phyloP scores from a whole-genome alignment of 2,888 invertebrate genomes.

The Dromius quadrimaculatus region DNA sequence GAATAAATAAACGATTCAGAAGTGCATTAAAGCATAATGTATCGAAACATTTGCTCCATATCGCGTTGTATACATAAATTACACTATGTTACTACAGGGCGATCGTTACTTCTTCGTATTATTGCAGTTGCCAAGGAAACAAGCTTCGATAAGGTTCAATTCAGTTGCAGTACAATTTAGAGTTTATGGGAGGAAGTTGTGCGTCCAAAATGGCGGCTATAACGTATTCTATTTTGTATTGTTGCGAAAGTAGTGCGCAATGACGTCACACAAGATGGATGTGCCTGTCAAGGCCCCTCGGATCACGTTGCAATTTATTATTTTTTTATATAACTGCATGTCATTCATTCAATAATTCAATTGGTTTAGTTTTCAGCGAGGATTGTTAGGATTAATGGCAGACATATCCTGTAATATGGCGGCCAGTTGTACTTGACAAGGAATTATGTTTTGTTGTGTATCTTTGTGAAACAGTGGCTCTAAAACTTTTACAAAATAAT shows the following conservation, averaged over 20 bases:
- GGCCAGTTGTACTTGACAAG: too few relatives aligned
- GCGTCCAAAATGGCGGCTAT: neutral
- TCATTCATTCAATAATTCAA: conserved; percentile 50
- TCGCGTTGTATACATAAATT: conserved; percentile 37
- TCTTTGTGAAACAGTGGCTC: too few relatives aligned
- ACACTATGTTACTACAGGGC: too few relatives aligned
- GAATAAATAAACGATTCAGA: conserved; percentile 16
- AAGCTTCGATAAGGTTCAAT: too few relatives aligned
- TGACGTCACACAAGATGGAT: conserved; percentile 47
- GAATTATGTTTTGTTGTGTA: too few relatives aligned
- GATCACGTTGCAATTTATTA: conserved; percentile 44
- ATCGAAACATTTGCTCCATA: conserved; percentile 36
- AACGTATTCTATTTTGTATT: neutral
- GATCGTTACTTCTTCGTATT: too few relatives aligned
- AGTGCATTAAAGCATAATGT: conserved; percentile 32
- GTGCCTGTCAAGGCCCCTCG: conserved; percentile 44
- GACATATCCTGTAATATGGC: too few relatives aligned
- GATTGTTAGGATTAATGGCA: too few relatives aligned
- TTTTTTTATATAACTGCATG: conserved; percentile 49
- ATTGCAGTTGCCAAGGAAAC: too few relatives aligned
- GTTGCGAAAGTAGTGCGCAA: too few relatives aligned
- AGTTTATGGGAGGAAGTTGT: neutral
- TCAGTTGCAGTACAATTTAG: neutral
- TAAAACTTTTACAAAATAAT: too few relatives aligned
- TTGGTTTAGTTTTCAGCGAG: too few relatives aligned